A percentile compares a stretch with the other conserved stretches of the same genome.
Evolutionary conservation across 2,797 vertebrate species (phyloP).

Genomic region (Lagocephalus sceleratus): DNA sequence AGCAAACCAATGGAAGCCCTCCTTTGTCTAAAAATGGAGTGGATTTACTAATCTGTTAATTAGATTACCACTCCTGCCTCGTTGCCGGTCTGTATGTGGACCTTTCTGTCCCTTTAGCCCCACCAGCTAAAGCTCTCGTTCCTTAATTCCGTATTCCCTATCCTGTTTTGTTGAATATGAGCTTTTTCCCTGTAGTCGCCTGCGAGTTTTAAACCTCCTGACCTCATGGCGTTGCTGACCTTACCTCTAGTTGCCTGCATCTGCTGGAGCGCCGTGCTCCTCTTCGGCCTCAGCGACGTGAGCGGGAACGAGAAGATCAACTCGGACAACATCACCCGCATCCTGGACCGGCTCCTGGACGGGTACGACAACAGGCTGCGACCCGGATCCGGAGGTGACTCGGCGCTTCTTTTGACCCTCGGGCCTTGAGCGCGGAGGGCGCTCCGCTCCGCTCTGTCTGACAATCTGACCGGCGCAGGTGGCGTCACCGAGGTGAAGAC

Average conservation of each 20-base stretch:
- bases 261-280: conserved; percentile 36
- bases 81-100: conserved; percentile 25
- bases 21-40: conserved; percentile 63
- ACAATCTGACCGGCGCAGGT: conserved; percentile 45
- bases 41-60: conserved; percentile 77
- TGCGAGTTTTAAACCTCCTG: conserved; percentile 9
- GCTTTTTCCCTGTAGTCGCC: conserved; percentile 10
- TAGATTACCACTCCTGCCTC: conserved; percentile 64
- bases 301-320: conserved; percentile 72
- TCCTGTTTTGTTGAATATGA: conserved; percentile 3
- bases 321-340: conserved; percentile 86
- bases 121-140: background rate
- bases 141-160: background rate
- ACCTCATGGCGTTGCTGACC: conserved; percentile 30
- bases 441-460: background rate
- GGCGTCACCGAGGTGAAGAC: conserved; percentile 80
- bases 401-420: background rate
- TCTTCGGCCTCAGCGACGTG: conserved; percentile 68
- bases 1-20: conserved; percentile 1
- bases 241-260: conserved; percentile 33
- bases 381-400: conserved; percentile 87
- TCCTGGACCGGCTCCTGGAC: conserved; percentile 87
- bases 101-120: conserved; percentile 25
- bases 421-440: background rate
- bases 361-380: conserved; percentile 92